phyloP scores from a whole-genome alignment of 2,888 invertebrate species.

The Deroplatys truncata region DNA sequence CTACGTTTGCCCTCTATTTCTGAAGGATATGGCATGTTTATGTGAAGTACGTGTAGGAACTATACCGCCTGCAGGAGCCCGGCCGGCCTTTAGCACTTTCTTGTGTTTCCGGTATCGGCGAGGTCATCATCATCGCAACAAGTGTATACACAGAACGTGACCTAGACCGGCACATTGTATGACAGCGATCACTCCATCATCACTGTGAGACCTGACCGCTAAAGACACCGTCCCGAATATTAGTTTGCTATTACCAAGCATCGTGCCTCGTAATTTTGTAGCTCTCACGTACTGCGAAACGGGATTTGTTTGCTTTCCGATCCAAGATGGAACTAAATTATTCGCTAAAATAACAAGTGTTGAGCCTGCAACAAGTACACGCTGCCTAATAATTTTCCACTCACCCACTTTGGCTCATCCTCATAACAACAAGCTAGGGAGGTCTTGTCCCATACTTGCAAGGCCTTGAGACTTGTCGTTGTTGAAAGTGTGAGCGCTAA shows the following conservation, averaged over 20 bases:
- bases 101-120: background rate
- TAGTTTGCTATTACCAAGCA: background rate
- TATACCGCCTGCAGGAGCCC: background rate
- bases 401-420: background rate
- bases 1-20: too few species aligned
- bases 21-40: background rate
- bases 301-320: background rate
- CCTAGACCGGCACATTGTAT: background rate
- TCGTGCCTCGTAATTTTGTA: background rate
- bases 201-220: background rate
- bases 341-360: background rate
- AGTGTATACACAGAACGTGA: background rate
- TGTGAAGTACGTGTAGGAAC: background rate
- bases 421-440: background rate
- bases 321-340: background rate
- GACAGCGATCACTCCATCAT: background rate
- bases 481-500: background rate
- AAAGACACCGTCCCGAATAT: background rate
- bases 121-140: background rate
- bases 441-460: background rate
- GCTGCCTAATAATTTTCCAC: background rate
- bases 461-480: background rate
- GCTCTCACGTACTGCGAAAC: background rate
- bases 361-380: background rate
- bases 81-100: background rate